Percentiles rank a stretch among this genome's conserved stretches.
Evolutionary conservation across 2,888 invertebrate species (phyloP).

Genomic region (Hypselothyrea guttata): DNA sequence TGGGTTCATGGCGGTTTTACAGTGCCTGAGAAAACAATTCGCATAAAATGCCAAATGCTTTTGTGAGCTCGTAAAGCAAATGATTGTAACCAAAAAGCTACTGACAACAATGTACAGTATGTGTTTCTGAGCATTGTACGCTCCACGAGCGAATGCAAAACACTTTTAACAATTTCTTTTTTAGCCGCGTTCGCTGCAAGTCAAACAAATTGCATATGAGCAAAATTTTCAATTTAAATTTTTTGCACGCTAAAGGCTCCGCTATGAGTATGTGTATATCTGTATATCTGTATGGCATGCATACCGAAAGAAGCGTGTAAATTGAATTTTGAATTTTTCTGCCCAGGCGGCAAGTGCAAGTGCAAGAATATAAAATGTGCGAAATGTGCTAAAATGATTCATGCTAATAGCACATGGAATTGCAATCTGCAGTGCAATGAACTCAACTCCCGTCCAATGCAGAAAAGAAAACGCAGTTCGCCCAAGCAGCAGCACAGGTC

Average conservation of each 20-base stretch:
- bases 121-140: neutral
- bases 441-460: slow-evolving; percentile 24
- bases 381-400: slow-evolving; percentile 32
- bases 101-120: slow-evolving; percentile 48
- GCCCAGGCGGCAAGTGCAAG: slow-evolving; percentile 31
- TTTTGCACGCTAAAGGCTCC: slow-evolving; percentile 42
- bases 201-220: slow-evolving; percentile 71
- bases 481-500: neutral
- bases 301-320: slow-evolving; percentile 20
- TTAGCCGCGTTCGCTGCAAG: slow-evolving; percentile 26
- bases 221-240: slow-evolving; percentile 66
- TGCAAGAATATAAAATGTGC: slow-evolving; percentile 24
- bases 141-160: slow-evolving; percentile 42
- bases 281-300: slow-evolving; percentile 16
- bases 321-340: slow-evolving; percentile 51
- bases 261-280: neutral
- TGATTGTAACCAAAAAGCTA: slow-evolving; percentile 58
- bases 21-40: slow-evolving; percentile 57
- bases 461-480: neutral
- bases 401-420: slow-evolving; percentile 22
- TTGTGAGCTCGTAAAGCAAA: slow-evolving; percentile 67
- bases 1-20: slow-evolving; percentile 26
- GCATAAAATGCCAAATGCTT: slow-evolving; percentile 70
- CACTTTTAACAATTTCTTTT: slow-evolving; percentile 39
- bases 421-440: slow-evolving; percentile 32